Base-by-base conservation (phyloP, 2,113 vertebrate genomes). In the Talpa occidentalis region DNA sequence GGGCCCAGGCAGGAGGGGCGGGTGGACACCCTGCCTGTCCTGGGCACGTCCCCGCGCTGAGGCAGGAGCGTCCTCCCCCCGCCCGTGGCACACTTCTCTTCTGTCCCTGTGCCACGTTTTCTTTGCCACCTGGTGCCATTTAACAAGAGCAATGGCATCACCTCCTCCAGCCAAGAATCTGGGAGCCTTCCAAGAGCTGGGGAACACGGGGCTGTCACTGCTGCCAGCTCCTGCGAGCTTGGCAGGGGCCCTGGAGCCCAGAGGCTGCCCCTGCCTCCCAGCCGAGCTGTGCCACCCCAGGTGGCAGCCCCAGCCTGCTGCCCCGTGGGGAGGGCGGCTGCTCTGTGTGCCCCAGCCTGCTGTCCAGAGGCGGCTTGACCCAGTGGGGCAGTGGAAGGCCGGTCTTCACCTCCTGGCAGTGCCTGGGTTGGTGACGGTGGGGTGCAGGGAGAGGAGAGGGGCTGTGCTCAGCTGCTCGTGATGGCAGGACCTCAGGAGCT, bases 41-140 rank as follows among this genome's bases (percentile, higher is more conserved):
- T 8, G 44, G 24, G 32, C 35, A 5, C 12, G 47, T 49, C 47
- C 47, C 47, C 12, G 47, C 47, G 11, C 47, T 44, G 47, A 14
- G 49, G 49, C 49, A 52, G 49, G 49, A 52, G 49, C 49, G 7
- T 15, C 49, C 49, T 52, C 16, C 15, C 49, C 82, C 49, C 3
- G 69, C 52, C 1, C 5, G 21, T 49, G 56, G 24, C 62, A 3
- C 69, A 0, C 72, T 24, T n/a, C 66, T 32, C 70, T 40, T n/a
- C 22, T 1, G 26, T 82, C 52, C 28, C 64, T 49, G 11, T 66
- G 82, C 91, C 94, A 88, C 60, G 3, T 90, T 94, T 87, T 70
- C 91, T 91, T 47, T 62, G 80, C 96, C 92, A 93, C 95, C 95
- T 96, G 95, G 92, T 95, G 78, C 92, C 97, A 92, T 93, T 90